Base-by-base conservation (phyloP, 2,113 vertebrate genomes). In the Pseudorectes ferrugineus region DNA sequence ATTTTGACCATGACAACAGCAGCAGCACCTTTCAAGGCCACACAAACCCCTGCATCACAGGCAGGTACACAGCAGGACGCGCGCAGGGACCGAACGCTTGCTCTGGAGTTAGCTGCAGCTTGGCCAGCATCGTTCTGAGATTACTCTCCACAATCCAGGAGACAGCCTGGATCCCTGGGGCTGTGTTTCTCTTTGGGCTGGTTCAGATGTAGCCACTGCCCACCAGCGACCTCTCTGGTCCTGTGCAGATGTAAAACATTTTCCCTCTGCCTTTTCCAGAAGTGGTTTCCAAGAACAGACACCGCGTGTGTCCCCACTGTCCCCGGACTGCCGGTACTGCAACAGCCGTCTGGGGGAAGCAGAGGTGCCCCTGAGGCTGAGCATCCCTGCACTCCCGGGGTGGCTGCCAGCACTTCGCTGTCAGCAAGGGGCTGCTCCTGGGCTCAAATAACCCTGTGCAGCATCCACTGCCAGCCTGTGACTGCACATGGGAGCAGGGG, bases 1-100 rank as follows among this genome's bases (percentile, higher is more conserved):
- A 2, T 36, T 74, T 19, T 0, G 2, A 36, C 38, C 0, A 0
- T 2, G 38, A n/a, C 2, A 9, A 7, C 14, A 43, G 31, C 35
- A n/a, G 76, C 62, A 79, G 48, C 72, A 22, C 15, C 63, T 59
- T n/a, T 48, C 36, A 23, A 25, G 55, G 75, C 66, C 79, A 33
- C 79, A 33, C 54, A 54, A 22, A 68, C 7, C 40, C 7, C 43
- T 8, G 46, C 35, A 38, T 4, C 3, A 5, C 66, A 29, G 76
- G 33, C 10, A 35, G 59, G 48, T 21, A 33, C 40, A 16, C 1
- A 19, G 19, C 6, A n/a, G 63, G 31, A 3, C 5, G 2, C 1
- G 0, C 22, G 36, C 63, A 3, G 1, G 43, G 7, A 48, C 25
- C 0, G 1, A 73, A 9, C 0, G 1, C 65, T 49, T 12, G n/a